A percentile compares a stretch with the other conserved stretches of the same genome.
phyloP scores from a whole-genome alignment of 2,113 vertebrate genomes.

The Chloroceryle aenea region DNA sequence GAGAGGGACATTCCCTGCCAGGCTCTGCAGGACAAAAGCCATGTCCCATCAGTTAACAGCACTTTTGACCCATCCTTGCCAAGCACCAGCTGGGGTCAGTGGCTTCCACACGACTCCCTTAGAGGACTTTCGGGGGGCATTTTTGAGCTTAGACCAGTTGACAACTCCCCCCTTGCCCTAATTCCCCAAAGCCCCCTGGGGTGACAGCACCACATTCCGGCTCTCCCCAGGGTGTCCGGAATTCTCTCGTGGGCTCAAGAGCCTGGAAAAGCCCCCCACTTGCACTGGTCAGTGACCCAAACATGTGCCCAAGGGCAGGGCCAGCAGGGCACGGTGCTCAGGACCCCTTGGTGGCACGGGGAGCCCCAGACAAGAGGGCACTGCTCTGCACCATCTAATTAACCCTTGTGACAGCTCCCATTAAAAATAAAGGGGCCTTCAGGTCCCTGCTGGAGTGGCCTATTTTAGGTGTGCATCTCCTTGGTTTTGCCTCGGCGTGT shows the following conservation, averaged over 20 bases:
- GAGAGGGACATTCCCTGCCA: not conserved
- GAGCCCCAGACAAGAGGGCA: not conserved
- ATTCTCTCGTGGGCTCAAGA: not conserved
- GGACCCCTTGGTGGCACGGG: not conserved
- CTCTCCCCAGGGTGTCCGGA: not conserved
- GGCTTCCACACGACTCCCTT: not conserved
- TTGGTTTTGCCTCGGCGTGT: not conserved
- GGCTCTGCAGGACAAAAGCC: not conserved
- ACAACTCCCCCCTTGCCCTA: too few relatives aligned
- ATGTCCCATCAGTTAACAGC: too few relatives aligned
- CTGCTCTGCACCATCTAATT: not conserved
- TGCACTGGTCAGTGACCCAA: rapidly evolving
- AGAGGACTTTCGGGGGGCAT: not conserved
- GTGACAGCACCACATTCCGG: not conserved
- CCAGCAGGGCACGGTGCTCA: rapidly evolving
- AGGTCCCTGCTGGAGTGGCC: constrained; percentile 65
- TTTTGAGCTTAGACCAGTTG: not conserved
- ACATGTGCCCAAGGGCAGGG: not conserved
- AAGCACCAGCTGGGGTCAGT: not conserved
- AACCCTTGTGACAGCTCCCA: constrained; percentile 56
- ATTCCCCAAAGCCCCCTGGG: not conserved
- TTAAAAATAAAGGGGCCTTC: constrained; percentile 64
- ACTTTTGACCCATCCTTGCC: not conserved
- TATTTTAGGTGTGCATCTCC: constrained; percentile 38
- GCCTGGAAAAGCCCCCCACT: not conserved